Evolutionary conservation across 2,113 vertebrate species (phyloP).

Genomic region (Gadus chalcogrammus): DNA sequence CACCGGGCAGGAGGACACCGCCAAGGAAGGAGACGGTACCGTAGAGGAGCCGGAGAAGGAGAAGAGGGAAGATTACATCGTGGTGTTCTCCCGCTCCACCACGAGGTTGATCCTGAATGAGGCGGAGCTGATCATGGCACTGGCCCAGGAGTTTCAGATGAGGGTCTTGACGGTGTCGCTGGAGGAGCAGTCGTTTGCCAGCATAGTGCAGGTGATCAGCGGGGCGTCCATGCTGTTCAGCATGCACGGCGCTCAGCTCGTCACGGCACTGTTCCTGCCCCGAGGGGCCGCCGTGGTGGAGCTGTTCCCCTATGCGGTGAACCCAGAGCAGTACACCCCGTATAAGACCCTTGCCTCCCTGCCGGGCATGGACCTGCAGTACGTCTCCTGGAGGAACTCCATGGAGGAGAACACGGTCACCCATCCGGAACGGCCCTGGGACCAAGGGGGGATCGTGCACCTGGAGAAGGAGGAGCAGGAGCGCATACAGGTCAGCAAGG

Average conservation of each 20-base stretch:
- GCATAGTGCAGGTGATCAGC: slow-evolving; percentile 83
- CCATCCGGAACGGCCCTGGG: slow-evolving; percentile 88
- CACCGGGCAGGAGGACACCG: slow-evolving; percentile 59
- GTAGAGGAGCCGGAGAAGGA: slow-evolving; percentile 34
- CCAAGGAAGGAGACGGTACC: slow-evolving; percentile 56
- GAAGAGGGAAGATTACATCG: slow-evolving; percentile 81
- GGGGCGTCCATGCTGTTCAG: slow-evolving; percentile 89
- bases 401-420: slow-evolving; percentile 81
- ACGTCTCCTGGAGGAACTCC: slow-evolving; percentile 88
- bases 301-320: slow-evolving; percentile 91
- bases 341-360: slow-evolving; percentile 90
- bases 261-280: slow-evolving; percentile 89
- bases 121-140: slow-evolving; percentile 87
- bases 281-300: slow-evolving; percentile 88
- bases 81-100: slow-evolving; percentile 89
- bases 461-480: slow-evolving; percentile 85
- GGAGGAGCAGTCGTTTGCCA: slow-evolving; percentile 86
- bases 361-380: slow-evolving; percentile 95
- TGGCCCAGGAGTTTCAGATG: slow-evolving; percentile 95
- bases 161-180: slow-evolving; percentile 89
- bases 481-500: slow-evolving; percentile 83
- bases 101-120: slow-evolving; percentile 94
- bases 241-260: slow-evolving; percentile 95
- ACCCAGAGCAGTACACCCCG: slow-evolving; percentile 94
- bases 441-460: slow-evolving; percentile 92